A percentile compares a stretch with the other conserved stretches of the same genome.
phyloP scores from a whole-genome alignment of 92 coral and sea anemone genomes.

The Pocillopora meandrina region DNA sequence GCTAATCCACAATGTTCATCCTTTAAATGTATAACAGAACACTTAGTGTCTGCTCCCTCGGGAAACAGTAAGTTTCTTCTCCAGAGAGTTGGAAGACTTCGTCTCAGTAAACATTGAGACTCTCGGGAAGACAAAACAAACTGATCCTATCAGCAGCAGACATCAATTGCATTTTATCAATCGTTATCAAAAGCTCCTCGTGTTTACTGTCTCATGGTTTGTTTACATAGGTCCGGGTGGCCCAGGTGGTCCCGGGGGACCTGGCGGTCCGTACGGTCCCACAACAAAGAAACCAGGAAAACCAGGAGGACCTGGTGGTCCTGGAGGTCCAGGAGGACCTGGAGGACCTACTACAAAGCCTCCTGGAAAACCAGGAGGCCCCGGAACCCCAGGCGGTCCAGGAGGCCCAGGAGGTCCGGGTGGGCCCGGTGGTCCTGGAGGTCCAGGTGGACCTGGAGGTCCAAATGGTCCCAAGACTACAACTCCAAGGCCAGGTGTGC shows the following conservation, averaged over 20 bases:
- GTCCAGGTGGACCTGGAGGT: slow-evolving; percentile 93
- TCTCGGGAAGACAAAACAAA: too few species aligned
- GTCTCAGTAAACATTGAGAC: too few species aligned
- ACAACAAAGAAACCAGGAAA: slow-evolving; percentile 67
- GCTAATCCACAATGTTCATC: too few species aligned
- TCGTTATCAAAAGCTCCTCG: too few species aligned
- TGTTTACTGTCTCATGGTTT: background rate
- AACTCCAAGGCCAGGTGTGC: slow-evolving; percentile 56
- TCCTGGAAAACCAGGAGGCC: slow-evolving; percentile 85
- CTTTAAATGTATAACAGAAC: too few species aligned
- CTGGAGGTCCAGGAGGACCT: slow-evolving; percentile 88
- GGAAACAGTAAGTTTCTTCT: too few species aligned
- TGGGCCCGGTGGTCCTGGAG: slow-evolving; percentile 85
- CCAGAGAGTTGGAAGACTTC: too few species aligned
- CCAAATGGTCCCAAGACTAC: slow-evolving; percentile 70
- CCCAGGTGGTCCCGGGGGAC: slow-evolving; percentile 81
- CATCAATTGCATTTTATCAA: too few species aligned
- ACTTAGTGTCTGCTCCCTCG: too few species aligned
- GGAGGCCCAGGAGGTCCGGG: slow-evolving; percentile 88
- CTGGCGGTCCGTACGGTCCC: slow-evolving; percentile 84
- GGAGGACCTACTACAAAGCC: slow-evolving; percentile 44
- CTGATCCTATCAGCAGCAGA: too few species aligned
- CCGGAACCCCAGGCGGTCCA: slow-evolving; percentile 76
- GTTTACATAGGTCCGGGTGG: slow-evolving; percentile 62
- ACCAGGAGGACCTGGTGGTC: slow-evolving; percentile 77